Evolutionary conservation across 2,797 vertebrate species (phyloP).

Genomic region (Pteronotus mesoamericanus): DNA sequence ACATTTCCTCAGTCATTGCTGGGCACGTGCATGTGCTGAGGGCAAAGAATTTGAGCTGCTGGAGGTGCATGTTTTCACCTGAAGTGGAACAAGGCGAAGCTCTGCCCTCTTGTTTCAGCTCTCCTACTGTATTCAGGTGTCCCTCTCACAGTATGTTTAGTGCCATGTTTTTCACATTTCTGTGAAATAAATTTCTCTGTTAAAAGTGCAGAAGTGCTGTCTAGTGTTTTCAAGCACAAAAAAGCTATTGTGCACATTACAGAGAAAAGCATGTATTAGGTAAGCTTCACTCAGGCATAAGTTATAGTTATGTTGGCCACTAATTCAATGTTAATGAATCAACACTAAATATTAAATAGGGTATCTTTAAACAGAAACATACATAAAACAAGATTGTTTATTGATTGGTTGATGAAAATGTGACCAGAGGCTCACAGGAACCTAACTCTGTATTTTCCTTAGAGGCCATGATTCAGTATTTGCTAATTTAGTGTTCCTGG

Average conservation of each 20-base stretch:
- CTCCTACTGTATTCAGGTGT: neutral
- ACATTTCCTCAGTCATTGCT: neutral
- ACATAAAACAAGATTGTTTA: neutral
- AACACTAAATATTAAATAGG: neutral
- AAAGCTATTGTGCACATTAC: neutral
- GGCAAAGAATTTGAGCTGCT: neutral
- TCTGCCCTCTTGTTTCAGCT: neutral
- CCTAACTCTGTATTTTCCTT: neutral
- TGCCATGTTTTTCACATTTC: neutral
- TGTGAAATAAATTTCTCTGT: neutral
- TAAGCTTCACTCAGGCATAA: neutral
- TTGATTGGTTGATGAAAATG: neutral
- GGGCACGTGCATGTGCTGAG: fast-evolving
- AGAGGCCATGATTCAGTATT: neutral
- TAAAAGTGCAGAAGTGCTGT: neutral
- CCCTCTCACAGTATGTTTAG: neutral
- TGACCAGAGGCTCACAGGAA: neutral
- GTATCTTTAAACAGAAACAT: neutral
- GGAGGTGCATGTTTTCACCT: neutral
- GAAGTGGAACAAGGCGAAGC: fast-evolving
- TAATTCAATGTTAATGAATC: neutral
- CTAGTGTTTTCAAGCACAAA: neutral
- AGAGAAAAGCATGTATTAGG: neutral
- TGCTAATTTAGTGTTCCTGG: neutral
- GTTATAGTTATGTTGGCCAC: neutral